A percentile compares a stretch with the other conserved stretches of the same genome.
Conservation (phyloP, 1,140 invertebrate species). For the Tenebrio molitor region DNA sequence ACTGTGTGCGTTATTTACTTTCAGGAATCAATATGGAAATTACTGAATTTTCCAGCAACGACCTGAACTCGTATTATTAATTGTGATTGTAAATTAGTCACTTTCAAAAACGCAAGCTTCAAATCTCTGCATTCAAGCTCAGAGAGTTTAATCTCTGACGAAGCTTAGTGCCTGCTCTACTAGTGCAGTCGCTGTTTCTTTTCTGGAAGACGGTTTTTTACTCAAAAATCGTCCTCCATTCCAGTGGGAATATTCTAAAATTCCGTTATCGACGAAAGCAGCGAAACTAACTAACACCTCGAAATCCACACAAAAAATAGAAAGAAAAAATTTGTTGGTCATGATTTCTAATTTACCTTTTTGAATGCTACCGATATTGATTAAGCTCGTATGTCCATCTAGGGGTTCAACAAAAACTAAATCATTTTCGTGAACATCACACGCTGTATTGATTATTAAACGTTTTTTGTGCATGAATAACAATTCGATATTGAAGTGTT, state of each 20-base stretch:
- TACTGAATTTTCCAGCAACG: neutral
- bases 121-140: too few species aligned
- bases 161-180: too few species aligned
- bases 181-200: too few species aligned
- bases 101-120: too few species aligned
- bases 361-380: slow-evolving; percentile 58
- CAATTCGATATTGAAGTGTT: neutral
- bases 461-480: slow-evolving; percentile 21
- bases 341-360: slow-evolving; percentile 53
- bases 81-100: neutral
- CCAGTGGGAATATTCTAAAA: too few species aligned
- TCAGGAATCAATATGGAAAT: slow-evolving; percentile 12
- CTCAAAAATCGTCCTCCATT: too few species aligned
- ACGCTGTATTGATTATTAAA: slow-evolving; percentile 20
- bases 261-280: too few species aligned
- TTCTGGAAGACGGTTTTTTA: too few species aligned
- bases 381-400: slow-evolving; percentile 61
- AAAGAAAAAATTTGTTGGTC: too few species aligned
- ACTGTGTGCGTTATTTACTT: neutral
- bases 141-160: too few species aligned
- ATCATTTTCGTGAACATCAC: slow-evolving; percentile 33
- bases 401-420: slow-evolving; percentile 45
- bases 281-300: too few species aligned
- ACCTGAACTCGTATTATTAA: neutral
- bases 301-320: too few species aligned